Conservation (phyloP, 2,888 invertebrate genomes). For the Balanococcus diminutus region DNA sequence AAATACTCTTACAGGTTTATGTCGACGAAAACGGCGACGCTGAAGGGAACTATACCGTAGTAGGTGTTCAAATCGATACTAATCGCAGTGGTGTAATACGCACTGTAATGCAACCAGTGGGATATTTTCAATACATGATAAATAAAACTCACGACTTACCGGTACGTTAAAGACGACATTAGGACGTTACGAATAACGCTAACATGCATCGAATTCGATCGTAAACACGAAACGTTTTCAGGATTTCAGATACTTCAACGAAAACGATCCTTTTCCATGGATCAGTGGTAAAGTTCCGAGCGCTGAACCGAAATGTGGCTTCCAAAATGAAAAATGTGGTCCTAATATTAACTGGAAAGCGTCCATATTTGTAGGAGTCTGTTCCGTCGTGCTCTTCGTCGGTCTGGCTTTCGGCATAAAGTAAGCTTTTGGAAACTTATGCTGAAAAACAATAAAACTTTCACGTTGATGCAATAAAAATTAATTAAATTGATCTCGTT, state of each 20-base stretch:
- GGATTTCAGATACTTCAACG: conserved; percentile 72
- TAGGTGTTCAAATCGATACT: conserved; percentile 73
- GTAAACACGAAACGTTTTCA: conserved; percentile 58
- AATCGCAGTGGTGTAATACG: conserved; percentile 63
- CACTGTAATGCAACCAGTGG: conserved; percentile 73
- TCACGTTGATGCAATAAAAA: not conserved
- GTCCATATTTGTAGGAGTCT: conserved; percentile 69
- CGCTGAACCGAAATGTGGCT: conserved; percentile 85
- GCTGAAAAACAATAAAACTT: not conserved
- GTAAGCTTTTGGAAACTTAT: conserved; percentile 62
- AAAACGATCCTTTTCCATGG: conserved; percentile 75
- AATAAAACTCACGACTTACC: conserved; percentile 65
- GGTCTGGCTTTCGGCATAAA: conserved; percentile 72
- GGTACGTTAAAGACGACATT: conserved; percentile 62
- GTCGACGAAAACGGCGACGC: conserved; percentile 89
- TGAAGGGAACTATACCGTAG: conserved; percentile 88
- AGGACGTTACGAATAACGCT: not conserved
- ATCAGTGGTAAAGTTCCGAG: conserved; percentile 74
- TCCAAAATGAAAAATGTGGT: conserved; percentile 75
- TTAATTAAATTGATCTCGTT: not conserved
- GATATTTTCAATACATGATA: conserved; percentile 72
- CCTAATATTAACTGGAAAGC: conserved; percentile 72
- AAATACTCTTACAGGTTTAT: conserved; percentile 64
- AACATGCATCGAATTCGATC: not conserved
- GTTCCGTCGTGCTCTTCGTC: conserved; percentile 70